phyloP scores from a whole-genome alignment of 1,140 invertebrate species.

The Periplaneta americana region DNA sequence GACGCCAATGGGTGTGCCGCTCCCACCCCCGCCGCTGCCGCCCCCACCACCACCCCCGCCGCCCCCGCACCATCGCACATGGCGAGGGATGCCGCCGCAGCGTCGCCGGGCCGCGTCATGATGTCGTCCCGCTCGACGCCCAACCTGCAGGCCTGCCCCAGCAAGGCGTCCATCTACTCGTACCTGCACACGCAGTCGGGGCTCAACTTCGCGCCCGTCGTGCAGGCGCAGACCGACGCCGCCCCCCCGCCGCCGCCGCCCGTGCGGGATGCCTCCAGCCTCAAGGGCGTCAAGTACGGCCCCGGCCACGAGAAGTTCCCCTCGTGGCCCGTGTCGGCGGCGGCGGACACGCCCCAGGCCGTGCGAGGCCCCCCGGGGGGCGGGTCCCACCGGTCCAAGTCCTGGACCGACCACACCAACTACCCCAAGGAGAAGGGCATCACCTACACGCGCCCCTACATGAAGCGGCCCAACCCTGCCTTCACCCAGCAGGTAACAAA shows the following conservation, averaged over 20 bases:
- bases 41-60: no score
- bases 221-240: slow-evolving; percentile 29
- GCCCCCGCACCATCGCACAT: background rate
- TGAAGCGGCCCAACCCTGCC: slow-evolving; percentile 56
- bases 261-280: slow-evolving; percentile 60
- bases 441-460: slow-evolving; percentile 59
- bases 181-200: slow-evolving; percentile 35
- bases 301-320: slow-evolving; percentile 77
- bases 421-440: slow-evolving; percentile 64
- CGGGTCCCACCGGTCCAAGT: slow-evolving; percentile 58
- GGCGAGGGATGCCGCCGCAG: background rate
- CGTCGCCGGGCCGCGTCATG: slow-evolving; percentile 25
- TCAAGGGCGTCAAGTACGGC: slow-evolving; percentile 61
- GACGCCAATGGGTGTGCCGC: no score
- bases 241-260: slow-evolving; percentile 51
- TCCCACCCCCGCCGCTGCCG: no score
- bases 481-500: slow-evolving; percentile 56
- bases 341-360: slow-evolving; percentile 37
- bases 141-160: slow-evolving; percentile 43
- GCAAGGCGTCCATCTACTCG: slow-evolving; percentile 36
- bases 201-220: slow-evolving; percentile 35
- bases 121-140: slow-evolving; percentile 45
- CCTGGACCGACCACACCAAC: slow-evolving; percentile 69
- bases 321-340: slow-evolving; percentile 63
- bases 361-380: slow-evolving; percentile 46